Evolutionary conservation across 2,113 vertebrate genomes (phyloP).

Genomic region (Camarhynchus parvulus): DNA sequence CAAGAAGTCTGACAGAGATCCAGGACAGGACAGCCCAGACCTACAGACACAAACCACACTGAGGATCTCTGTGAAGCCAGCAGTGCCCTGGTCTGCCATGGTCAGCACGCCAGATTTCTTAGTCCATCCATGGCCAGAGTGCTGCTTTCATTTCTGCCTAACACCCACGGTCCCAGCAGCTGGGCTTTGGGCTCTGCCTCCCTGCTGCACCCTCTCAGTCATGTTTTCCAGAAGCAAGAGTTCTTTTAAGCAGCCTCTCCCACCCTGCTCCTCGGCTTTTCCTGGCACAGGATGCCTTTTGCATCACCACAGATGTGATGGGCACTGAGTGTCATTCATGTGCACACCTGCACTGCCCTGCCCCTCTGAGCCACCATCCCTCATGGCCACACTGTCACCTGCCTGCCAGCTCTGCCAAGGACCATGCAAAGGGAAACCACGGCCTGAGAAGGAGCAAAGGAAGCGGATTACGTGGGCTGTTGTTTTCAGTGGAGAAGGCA

Average conservation of each 20-base stretch:
- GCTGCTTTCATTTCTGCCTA: neutral
- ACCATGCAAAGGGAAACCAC: neutral
- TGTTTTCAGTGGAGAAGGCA: neutral
- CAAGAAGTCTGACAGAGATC: neutral
- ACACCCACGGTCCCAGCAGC: neutral
- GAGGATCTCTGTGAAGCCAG: neutral
- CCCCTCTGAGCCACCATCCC: neutral
- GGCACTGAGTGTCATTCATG: fast-evolving
- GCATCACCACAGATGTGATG: neutral
- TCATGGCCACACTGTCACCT: neutral
- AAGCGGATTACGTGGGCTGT: neutral
- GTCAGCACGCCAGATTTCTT: fast-evolving
- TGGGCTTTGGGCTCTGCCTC: neutral
- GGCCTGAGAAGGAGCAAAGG: neutral
- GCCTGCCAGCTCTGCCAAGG: neutral
- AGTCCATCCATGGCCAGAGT: neutral
- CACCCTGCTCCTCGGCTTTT: neutral
- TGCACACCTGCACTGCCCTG: neutral
- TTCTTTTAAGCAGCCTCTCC: neutral
- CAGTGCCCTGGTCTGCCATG: fast-evolving
- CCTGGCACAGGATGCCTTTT: neutral
- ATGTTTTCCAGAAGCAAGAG: conserved; percentile 5
- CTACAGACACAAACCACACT: neutral
- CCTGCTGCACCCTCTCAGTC: conserved; percentile 3
- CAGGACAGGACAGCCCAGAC: neutral